Base-by-base conservation (phyloP, 2,797 vertebrate species). In the Otolemur crassicaudatus region DNA sequence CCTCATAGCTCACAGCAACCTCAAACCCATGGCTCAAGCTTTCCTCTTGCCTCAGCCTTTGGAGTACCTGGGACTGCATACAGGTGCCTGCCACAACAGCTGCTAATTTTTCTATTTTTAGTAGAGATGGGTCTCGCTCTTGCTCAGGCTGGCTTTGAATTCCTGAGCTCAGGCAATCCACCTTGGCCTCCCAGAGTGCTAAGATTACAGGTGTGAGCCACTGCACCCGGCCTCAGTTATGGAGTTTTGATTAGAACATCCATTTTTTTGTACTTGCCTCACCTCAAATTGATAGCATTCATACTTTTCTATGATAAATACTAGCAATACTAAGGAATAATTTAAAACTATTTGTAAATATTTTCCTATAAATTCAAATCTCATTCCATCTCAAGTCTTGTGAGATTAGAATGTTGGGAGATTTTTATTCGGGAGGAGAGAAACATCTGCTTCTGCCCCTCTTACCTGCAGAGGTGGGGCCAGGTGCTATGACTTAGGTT, bases 291-390 rank as follows among this genome's bases (percentile, higher is more conserved):
- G 69, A 16, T 72, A 82, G 2, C 67, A 86, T 76, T 89, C 60
- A 19, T 63, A 75, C 9, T 82, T 94, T 93, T 95, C 31, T 92
- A 6, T 83, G 61, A 63, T 27, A 90, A 90, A 69, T n/a, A 20
- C 43, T 93, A 72, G 31, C 53, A 87, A 56, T 43, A 46, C 23
- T 77, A 83, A 85, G 83, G 80, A 46, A 72, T 60, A 34, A 27
- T 37, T 65, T 11, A 3, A 60, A 63, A 31, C 37, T 76, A 63
- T 81, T 79, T 83, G 25, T 67, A 73, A 83, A 58, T 3, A 83
- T 22, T 91, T 93, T n/a, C 8, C 0, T 72, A 53, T 49, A 27
- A 49, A 91, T 58, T 49, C 53, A 91, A 90, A 43, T 43, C 63
- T 72, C 53, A 58, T 75, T 20, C 69, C 14, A 56, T 16, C n/a